Evolutionary conservation across 2,113 vertebrate genomes (phyloP).

Genomic region (Pollimyrus isidori): DNA sequence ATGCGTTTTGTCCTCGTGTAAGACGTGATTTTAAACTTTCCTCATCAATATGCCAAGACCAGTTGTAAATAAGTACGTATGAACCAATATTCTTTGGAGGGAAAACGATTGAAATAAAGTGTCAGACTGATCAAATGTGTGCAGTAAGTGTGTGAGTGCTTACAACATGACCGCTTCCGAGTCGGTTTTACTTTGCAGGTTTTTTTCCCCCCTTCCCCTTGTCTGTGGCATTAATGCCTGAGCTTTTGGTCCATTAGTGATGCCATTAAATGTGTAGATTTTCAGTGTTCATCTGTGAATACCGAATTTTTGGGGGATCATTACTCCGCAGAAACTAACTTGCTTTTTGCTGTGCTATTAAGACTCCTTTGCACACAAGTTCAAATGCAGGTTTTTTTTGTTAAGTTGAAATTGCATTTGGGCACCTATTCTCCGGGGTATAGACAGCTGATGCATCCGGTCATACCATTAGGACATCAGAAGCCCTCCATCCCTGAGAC

Average conservation of each 20-base stretch:
- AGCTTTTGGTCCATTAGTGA: neutral
- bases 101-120: conserved; percentile 4
- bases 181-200: neutral
- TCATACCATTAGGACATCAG: neutral
- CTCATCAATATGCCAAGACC: conserved; percentile 28
- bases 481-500: neutral
- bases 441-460: neutral
- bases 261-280: neutral
- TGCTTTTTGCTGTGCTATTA: neutral
- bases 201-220: neutral
- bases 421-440: neutral
- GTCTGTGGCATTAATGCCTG: neutral
- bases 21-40: conserved; percentile 29
- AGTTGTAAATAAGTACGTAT: conserved; percentile 40
- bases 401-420: neutral
- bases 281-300: neutral
- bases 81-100: neutral
- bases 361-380: neutral
- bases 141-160: neutral
- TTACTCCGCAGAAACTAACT: neutral
- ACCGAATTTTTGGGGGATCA: neutral
- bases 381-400: neutral
- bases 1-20: conserved; percentile 27
- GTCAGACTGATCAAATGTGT: neutral
- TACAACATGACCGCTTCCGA: neutral